These are phyloP conservation scores for Eupsilia transversa DNA, from an alignment of 2,888 invertebrate genomes.

Conservation along the genomic window DNA sequence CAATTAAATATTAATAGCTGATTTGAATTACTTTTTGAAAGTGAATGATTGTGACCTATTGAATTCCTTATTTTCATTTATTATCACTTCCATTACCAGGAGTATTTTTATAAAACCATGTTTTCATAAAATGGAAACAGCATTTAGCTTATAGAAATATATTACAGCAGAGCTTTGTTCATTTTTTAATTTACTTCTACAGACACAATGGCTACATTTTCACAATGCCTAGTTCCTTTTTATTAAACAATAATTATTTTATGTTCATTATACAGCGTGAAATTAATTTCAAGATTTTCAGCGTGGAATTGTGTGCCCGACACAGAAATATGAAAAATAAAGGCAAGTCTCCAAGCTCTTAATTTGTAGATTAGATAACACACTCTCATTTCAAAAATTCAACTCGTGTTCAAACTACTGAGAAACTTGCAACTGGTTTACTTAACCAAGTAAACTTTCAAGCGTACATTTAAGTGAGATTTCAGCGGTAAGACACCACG, in stretches of 20 bases:
- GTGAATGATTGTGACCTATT: neutral
- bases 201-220: conserved; percentile 21
- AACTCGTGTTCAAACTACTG: conserved; percentile 3
- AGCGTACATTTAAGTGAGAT: conserved; percentile 15
- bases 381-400: neutral
- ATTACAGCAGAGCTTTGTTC: conserved; percentile 30
- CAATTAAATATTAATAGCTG: neutral
- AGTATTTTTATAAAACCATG: neutral
- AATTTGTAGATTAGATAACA: neutral
- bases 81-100: neutral
- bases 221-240: conserved; percentile 9
- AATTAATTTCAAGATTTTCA: neutral
- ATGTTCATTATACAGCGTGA: neutral
- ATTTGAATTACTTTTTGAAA: neutral
- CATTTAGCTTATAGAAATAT: conserved; percentile 15
- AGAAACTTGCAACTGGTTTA: conserved; percentile 13
- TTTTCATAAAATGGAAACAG: neutral
- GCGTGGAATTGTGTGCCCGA: neutral
- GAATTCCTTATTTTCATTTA: neutral
- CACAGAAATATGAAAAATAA: neutral
- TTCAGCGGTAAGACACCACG: conserved; percentile 32
- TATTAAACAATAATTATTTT: neutral
- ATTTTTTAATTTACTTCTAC: conserved; percentile 34
- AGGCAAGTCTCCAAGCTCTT: neutral
- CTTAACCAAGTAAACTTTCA: conserved; percentile 12